These are phyloP conservation scores for Microplitis demolitor DNA, from an alignment of 1,140 invertebrate genomes.

Conservation along the genomic window DNA sequence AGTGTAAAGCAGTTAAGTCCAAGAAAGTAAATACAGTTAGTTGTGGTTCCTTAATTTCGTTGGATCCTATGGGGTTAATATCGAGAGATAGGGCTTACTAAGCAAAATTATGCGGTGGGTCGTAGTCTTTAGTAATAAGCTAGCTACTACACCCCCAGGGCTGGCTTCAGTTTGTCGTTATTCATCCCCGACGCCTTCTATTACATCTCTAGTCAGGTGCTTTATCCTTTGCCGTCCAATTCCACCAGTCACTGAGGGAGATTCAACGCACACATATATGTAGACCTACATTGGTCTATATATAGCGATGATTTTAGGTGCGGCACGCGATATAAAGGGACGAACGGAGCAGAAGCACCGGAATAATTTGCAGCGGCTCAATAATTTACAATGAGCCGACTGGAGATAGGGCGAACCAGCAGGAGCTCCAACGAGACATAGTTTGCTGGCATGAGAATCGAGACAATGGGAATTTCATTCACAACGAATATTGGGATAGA, in stretches of 20 bases:
- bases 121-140: no score
- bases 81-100: no score
- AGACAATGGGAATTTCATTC: constrained; percentile 29
- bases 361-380: constrained; percentile 35
- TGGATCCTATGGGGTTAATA: no score
- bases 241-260: not conserved
- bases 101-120: no score
- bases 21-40: no score
- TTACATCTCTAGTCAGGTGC: no score
- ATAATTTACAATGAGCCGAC: constrained; percentile 34
- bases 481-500: constrained; percentile 14
- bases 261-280: not conserved
- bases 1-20: no score
- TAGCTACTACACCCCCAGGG: no score
- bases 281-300: not conserved
- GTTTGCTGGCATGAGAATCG: constrained; percentile 2
- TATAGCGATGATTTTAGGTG: not conserved
- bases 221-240: constrained; percentile 2
- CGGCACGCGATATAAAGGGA: constrained; percentile 21
- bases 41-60: no score
- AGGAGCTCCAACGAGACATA: not conserved
- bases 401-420: not conserved
- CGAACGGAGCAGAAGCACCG: constrained; percentile 22
- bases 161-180: no score
- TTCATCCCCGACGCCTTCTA: no score